phyloP scores from a whole-genome alignment of 2,113 vertebrate species.

The Bujurquina vittata region DNA sequence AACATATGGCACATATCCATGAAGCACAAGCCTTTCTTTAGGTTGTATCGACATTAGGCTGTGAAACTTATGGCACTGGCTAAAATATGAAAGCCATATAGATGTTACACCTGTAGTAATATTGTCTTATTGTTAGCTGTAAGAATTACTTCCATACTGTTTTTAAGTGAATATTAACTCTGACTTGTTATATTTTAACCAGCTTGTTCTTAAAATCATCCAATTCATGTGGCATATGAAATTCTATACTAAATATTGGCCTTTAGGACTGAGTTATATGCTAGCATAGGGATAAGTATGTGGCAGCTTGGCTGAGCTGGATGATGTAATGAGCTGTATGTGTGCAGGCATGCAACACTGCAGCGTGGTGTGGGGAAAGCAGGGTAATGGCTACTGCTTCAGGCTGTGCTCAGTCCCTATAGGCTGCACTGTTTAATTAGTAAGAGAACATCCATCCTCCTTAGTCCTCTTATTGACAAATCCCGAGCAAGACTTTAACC shows the following conservation, averaged over 20 bases:
- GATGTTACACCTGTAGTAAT: neutral
- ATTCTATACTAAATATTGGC: neutral
- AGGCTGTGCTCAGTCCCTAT: constrained; percentile 48
- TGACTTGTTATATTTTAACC: accelerated
- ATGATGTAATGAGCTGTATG: constrained; percentile 43
- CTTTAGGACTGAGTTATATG: neutral
- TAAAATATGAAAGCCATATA: neutral
- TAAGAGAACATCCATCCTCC: constrained; percentile 59
- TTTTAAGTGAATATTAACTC: neutral
- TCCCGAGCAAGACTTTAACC: constrained; percentile 41
- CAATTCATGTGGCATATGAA: neutral
- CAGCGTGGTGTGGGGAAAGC: constrained; percentile 61
- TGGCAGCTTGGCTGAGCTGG: neutral
- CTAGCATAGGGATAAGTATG: neutral
- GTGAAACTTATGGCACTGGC: neutral
- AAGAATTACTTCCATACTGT: neutral
- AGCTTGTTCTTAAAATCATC: neutral
- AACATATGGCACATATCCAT: neutral
- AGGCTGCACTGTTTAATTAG: constrained; percentile 72
- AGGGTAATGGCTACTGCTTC: constrained; percentile 45
- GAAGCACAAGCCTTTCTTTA: neutral
- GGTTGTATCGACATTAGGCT: neutral
- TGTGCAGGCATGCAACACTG: constrained; percentile 60
- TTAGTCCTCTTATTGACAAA: constrained; percentile 63
- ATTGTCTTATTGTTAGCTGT: neutral